Percentiles rank a stretch among this genome's conserved stretches.
Conservation (phyloP, 53 echinoderm and acorn worm species). For the Henricia sp. region DNA sequence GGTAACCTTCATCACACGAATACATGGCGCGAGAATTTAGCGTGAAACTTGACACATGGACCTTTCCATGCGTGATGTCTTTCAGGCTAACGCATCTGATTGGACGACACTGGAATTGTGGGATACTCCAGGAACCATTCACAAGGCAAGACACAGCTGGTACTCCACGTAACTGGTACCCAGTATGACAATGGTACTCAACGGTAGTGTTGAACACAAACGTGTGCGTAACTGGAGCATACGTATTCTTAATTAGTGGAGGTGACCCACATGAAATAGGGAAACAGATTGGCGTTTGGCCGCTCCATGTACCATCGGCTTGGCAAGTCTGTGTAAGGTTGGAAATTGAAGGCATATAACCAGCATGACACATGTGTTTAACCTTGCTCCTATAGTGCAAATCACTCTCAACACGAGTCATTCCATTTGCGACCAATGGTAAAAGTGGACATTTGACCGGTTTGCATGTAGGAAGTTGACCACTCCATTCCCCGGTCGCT, state of each 20-base stretch:
- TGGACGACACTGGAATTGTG: slow-evolving; percentile 32
- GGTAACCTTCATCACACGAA: slow-evolving; percentile 61
- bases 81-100: slow-evolving; percentile 35
- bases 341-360: slow-evolving; percentile 30
- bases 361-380: slow-evolving; percentile 49
- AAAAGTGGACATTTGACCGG: slow-evolving; percentile 51
- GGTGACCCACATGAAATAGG: slow-evolving; percentile 68
- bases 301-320: slow-evolving; percentile 69
- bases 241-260: slow-evolving; percentile 52
- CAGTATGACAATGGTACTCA: slow-evolving; percentile 52
- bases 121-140: slow-evolving; percentile 59
- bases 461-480: slow-evolving; percentile 55
- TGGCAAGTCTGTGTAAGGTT: slow-evolving; percentile 26
- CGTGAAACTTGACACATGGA: slow-evolving; percentile 7
- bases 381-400: slow-evolving; percentile 28
- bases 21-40: slow-evolving; percentile 34
- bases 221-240: slow-evolving; percentile 7
- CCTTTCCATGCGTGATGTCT: slow-evolving; percentile 39
- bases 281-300: slow-evolving; percentile 39
- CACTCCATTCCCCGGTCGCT: slow-evolving; percentile 69
- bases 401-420: not conserved
- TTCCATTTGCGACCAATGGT: slow-evolving; percentile 30
- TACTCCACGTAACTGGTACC: slow-evolving; percentile 57
- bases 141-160: slow-evolving; percentile 49
- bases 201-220: slow-evolving; percentile 35